A percentile compares a stretch with the other conserved stretches of the same genome.
These are phyloP conservation scores for Orientallactaga bullata DNA, from an alignment of 2,113 vertebrate species.

Conservation along the genomic window DNA sequence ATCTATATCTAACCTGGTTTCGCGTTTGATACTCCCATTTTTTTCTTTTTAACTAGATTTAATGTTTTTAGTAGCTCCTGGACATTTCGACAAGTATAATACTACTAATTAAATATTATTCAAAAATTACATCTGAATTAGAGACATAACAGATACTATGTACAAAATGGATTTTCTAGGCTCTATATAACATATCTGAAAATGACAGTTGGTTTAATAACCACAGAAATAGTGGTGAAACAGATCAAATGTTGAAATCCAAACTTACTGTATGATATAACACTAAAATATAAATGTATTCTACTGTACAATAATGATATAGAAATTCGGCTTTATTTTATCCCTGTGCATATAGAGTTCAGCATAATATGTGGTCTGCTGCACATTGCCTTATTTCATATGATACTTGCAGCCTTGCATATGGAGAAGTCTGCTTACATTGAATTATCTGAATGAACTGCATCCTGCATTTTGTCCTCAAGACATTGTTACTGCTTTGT, in stretches of 20 bases:
- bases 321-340: conserved; percentile 61
- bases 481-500: conserved; percentile 61
- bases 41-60: neutral
- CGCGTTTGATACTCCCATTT: neutral
- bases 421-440: neutral
- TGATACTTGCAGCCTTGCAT: neutral
- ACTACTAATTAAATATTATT: neutral
- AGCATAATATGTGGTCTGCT: neutral
- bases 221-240: conserved; percentile 4
- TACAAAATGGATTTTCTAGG: neutral
- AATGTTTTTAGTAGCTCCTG: neutral
- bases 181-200: neutral
- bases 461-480: conserved; percentile 53
- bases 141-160: neutral
- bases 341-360: neutral
- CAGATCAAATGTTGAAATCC: neutral
- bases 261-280: neutral
- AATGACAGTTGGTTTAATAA: neutral
- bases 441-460: conserved; percentile 53
- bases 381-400: conserved; percentile 22
- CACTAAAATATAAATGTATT: conserved; percentile 34
- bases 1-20: neutral
- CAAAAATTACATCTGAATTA: conserved; percentile 10
- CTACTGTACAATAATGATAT: neutral
- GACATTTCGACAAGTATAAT: conserved; percentile 29